Evolutionary conservation across 1,140 invertebrate species (phyloP).

Genomic region (Scaptodrosophila lebanonensis): DNA sequence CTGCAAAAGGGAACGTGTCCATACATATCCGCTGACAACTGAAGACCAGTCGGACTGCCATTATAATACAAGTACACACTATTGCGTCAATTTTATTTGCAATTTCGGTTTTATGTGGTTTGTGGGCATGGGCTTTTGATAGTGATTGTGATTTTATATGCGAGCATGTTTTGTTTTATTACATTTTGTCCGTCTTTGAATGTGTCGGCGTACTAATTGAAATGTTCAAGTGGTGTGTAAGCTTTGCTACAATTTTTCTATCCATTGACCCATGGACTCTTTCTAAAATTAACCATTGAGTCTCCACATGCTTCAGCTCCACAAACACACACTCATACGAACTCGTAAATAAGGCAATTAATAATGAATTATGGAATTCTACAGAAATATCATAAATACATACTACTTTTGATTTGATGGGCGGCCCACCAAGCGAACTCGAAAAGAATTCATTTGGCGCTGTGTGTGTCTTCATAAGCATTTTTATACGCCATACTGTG

Average conservation of each 20-base stretch:
- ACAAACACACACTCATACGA: not conserved
- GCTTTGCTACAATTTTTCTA: constrained; percentile 13
- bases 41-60: constrained; percentile 21
- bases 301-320: no score
- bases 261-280: constrained; percentile 13
- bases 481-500: no score
- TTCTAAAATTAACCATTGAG: no score
- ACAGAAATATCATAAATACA: constrained; percentile 31
- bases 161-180: constrained; percentile 45
- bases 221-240: constrained; percentile 50
- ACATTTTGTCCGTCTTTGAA: constrained; percentile 25
- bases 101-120: constrained; percentile 72
- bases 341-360: no score
- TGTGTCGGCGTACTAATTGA: constrained; percentile 50
- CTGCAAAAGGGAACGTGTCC: constrained; percentile 8
- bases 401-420: constrained; percentile 7
- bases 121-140: no score
- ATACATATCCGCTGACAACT: constrained; percentile 10
- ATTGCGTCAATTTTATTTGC: constrained; percentile 68
- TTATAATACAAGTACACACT: no score
- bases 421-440: constrained; percentile 1
- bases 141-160: constrained; percentile 73
- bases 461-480: no score
- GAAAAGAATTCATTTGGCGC: not conserved
- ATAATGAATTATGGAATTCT: constrained; percentile 71